phyloP scores from a whole-genome alignment of 2,113 vertebrate species.

The Embiotoca jacksoni region DNA sequence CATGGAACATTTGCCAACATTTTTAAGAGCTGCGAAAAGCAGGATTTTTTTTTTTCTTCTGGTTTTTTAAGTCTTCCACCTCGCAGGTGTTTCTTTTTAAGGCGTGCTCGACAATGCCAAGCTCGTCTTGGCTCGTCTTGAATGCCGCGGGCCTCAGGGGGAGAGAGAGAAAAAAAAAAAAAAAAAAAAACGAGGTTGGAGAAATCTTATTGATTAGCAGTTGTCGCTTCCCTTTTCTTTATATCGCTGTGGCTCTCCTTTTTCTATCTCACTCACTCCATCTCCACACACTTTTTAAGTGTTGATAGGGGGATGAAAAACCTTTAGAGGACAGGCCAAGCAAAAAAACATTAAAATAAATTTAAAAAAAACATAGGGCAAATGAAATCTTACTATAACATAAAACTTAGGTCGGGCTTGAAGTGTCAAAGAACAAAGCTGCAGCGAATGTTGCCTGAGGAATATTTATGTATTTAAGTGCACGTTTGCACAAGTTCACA shows the following conservation, averaged over 20 bases:
- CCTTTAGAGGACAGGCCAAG: slow-evolving; percentile 66
- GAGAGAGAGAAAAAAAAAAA: background rate
- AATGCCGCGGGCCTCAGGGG: slow-evolving; percentile 75
- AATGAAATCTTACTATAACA: slow-evolving; percentile 50
- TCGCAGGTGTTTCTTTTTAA: slow-evolving; percentile 86
- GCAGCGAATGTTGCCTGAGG: background rate
- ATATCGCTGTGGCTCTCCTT: slow-evolving; percentile 64
- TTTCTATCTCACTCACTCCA: slow-evolving; percentile 56
- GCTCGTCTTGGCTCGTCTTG: slow-evolving; percentile 83
- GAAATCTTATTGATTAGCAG: slow-evolving; percentile 84
- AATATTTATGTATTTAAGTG: slow-evolving; percentile 10
- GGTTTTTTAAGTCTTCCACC: slow-evolving; percentile 79
- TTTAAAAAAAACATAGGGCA: slow-evolving; percentile 23
- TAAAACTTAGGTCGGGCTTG: slow-evolving; percentile 32
- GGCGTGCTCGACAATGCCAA: slow-evolving; percentile 84
- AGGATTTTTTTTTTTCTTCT: slow-evolving; percentile 76
- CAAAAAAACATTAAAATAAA: slow-evolving; percentile 1
- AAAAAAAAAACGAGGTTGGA: slow-evolving; percentile 65
- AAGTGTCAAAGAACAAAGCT: slow-evolving; percentile 43
- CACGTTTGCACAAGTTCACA: slow-evolving; percentile 13
- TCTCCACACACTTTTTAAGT: slow-evolving; percentile 61
- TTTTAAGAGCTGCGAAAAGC: slow-evolving; percentile 85
- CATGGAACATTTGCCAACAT: slow-evolving; percentile 84
- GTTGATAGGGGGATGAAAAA: slow-evolving; percentile 55
- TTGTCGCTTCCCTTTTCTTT: slow-evolving; percentile 77